A percentile compares a stretch with the other conserved stretches of the same genome.
Evolutionary conservation across 1,140 invertebrate species (phyloP).

Genomic region (Copidosoma floridanum): DNA sequence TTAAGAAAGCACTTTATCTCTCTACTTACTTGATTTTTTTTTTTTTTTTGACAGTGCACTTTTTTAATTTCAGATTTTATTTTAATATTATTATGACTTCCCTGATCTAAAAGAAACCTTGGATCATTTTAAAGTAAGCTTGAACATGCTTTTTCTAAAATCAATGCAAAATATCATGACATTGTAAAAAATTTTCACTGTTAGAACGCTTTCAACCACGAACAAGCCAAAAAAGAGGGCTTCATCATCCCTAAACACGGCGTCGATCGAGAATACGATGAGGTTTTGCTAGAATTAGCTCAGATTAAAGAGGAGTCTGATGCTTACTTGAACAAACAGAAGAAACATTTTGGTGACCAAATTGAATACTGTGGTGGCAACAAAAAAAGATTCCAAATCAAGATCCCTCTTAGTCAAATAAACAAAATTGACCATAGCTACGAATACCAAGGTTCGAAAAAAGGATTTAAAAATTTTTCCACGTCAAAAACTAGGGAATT

Average conservation of each 20-base stretch:
- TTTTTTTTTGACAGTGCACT: slow-evolving; percentile 38
- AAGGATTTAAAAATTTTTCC: slow-evolving; percentile 86
- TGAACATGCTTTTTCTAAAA: slow-evolving; percentile 8
- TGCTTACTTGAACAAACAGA: slow-evolving; percentile 73
- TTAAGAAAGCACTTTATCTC: slow-evolving; percentile 49
- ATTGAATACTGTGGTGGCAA: slow-evolving; percentile 80
- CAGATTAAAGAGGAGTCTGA: slow-evolving; percentile 71
- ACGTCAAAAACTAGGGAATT: slow-evolving; percentile 75
- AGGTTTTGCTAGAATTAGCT: slow-evolving; percentile 64
- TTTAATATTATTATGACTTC: no score
- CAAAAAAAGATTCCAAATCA: slow-evolving; percentile 91
- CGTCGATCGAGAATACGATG: slow-evolving; percentile 88
- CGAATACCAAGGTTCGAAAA: slow-evolving; percentile 78
- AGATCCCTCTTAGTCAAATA: slow-evolving; percentile 78
- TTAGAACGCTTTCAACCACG: slow-evolving; percentile 84
- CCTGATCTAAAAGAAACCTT: slow-evolving; percentile 73
- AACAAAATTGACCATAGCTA: slow-evolving; percentile 73
- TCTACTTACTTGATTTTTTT: slow-evolving; percentile 36
- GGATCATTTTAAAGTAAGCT: slow-evolving; percentile 75
- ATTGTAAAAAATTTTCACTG: background rate
- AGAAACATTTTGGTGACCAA: slow-evolving; percentile 62
- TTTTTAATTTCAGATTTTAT: slow-evolving; percentile 30
- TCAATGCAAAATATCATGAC: background rate
- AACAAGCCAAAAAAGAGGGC: slow-evolving; percentile 80
- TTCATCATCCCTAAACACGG: slow-evolving; percentile 83